Base-by-base conservation (phyloP, 1,140 invertebrate species). In the Drosophila athabasca region DNA sequence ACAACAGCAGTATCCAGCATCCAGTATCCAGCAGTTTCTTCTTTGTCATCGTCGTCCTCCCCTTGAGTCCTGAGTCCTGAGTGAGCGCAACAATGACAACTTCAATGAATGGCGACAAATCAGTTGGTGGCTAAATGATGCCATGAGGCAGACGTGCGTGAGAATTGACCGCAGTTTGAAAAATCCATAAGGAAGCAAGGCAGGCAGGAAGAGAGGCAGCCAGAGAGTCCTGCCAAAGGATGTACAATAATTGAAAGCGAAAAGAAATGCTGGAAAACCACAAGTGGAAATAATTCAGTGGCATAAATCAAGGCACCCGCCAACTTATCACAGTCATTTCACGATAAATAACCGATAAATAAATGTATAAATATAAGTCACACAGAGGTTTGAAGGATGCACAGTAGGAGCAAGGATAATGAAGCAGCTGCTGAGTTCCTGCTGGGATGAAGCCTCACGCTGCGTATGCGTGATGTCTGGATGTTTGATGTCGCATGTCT, bases 331-430 rank as follows among this genome's bases (percentile, higher is more conserved):
- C 77, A 66, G 78, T 76, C 76, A 80, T 80, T 80, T 80, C 43
- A 65, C 71, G 77, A 76, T 80, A 80, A 81, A 81, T 80, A 65
- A 46, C 51, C 57, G 51, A 72, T 81, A 81, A 80, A 80, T 71
- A 76, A 71, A 66, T 80, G 61, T 54, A 70, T 70, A 71, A 78
- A 71, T 76, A 69, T 54, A 39, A 46, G 52, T 29, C 29, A 19
- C 13, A 31, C 26, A 26, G 19, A 15, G 13, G 19, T 39, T 26
- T 4, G 9, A 19, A 11, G n/a, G 1, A 26, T 17, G 9, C 17
- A 41, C 43, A 26, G 5, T 6, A 26, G 24, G 50, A 60, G 43
- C 5, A 48, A 55, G 53, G 35, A 52, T 75, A 57, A 55, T 65
- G 59, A 74, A 51, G 53, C 49, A 45, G 53, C 48, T 43, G 43